Percentiles rank a stretch among this genome's conserved stretches.
phyloP scores from a whole-genome alignment of 2,113 vertebrate genomes.

The Corythaeola cristata region DNA sequence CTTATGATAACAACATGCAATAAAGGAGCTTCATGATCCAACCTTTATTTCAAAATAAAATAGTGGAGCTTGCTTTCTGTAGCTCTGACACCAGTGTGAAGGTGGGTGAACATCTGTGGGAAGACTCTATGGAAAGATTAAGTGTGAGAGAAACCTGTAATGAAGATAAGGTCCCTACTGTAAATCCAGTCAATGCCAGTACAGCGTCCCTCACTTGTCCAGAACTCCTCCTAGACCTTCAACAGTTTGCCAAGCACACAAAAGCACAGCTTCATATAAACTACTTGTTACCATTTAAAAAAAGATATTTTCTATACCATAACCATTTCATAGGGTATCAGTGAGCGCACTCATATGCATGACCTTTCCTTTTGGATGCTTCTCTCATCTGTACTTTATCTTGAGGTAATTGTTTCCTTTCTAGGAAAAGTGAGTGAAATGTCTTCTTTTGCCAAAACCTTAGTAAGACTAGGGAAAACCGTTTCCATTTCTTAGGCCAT shows the following conservation, averaged over 20 bases:
- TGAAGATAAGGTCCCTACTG: neutral
- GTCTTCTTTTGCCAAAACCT: constrained; percentile 8
- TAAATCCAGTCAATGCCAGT: neutral
- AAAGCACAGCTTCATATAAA: neutral
- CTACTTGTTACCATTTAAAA: neutral
- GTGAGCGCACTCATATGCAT: neutral
- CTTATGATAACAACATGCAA: neutral
- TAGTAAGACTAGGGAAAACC: neutral
- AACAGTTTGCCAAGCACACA: neutral
- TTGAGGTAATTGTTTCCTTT: constrained; percentile 1
- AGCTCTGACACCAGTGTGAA: neutral
- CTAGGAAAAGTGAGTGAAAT: neutral
- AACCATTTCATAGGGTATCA: neutral
- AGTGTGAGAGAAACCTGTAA: neutral
- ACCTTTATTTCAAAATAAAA: neutral
- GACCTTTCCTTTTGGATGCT: neutral
- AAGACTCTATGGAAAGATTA: neutral
- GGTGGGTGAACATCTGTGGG: neutral
- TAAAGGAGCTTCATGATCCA: neutral
- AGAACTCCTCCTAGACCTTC: neutral
- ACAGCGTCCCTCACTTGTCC: neutral
- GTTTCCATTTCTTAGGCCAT: neutral
- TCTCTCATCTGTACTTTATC: neutral
- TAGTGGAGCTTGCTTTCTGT: neutral
- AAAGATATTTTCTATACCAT: rapidly evolving